Conservation (phyloP, 2,113 vertebrate species). For the Carassius carassius region DNA sequence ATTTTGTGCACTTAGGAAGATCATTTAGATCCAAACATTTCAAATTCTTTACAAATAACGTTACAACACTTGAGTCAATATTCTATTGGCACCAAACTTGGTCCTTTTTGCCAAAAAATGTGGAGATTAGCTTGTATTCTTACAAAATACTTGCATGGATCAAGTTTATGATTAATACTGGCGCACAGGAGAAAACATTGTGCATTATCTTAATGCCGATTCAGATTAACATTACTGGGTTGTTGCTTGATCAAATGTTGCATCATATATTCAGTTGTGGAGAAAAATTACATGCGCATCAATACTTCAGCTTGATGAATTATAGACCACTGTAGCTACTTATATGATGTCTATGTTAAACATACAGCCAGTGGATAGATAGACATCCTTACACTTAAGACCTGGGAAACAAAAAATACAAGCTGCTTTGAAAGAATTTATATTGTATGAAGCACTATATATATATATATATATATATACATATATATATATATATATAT, state of each 20-base stretch:
- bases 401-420: background rate
- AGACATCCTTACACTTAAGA: background rate
- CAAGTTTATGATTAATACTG: slow-evolving; percentile 19
- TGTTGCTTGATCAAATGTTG: slow-evolving; percentile 31
- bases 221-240: background rate
- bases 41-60: background rate
- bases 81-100: slow-evolving; percentile 9
- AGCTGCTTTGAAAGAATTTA: no score
- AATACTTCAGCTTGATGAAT: slow-evolving; percentile 30
- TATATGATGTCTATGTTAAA: slow-evolving; percentile 11
- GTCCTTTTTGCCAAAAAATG: background rate
- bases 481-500: no score
- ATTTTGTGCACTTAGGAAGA: background rate
- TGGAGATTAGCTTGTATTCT: background rate
- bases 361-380: background rate
- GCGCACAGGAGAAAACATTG: background rate
- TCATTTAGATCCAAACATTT: background rate
- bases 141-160: background rate
- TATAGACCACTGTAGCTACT: background rate
- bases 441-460: no score
- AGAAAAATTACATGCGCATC: slow-evolving; percentile 17
- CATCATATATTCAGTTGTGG: slow-evolving; percentile 27
- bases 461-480: no score
- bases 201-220: slow-evolving; percentile 14
- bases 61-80: slow-evolving; percentile 2